A percentile compares a stretch with the other conserved stretches of the same genome.
phyloP scores from a whole-genome alignment of 1,140 invertebrate species.

The Chelonus insularis region DNA sequence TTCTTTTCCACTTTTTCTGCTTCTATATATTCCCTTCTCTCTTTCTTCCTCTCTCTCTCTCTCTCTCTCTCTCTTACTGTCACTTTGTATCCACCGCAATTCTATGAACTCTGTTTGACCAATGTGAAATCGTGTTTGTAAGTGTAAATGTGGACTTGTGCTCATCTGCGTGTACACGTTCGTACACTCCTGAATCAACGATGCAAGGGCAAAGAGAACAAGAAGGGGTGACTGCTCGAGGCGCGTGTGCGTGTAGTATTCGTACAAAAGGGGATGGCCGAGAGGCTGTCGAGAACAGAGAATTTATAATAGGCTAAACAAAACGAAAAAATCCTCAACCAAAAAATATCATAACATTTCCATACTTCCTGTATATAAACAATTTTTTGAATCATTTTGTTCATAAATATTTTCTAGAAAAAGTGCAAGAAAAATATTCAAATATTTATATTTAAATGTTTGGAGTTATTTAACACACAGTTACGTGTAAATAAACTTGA shows the following conservation, averaged over 20 bases:
- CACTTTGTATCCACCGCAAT: not conserved
- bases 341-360: too few relatives aligned
- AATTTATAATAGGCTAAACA: not conserved
- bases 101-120: not conserved
- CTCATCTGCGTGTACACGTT: not conserved
- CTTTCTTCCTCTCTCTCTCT: too few relatives aligned
- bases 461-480: too few relatives aligned
- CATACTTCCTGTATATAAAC: too few relatives aligned
- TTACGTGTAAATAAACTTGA: too few relatives aligned
- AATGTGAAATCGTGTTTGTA: not conserved
- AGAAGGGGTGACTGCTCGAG: not conserved
- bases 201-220: not conserved
- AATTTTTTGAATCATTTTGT: too few relatives aligned
- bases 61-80: too few relatives aligned
- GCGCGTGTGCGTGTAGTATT: not conserved
- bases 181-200: not conserved
- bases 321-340: not conserved
- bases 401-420: too few relatives aligned
- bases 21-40: too few relatives aligned
- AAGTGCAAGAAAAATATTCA: too few relatives aligned
- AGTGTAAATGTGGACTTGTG: not conserved
- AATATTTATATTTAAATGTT: too few relatives aligned
- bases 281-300: slow-evolving; percentile 1
- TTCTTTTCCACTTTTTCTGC: too few relatives aligned
- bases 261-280: not conserved